phyloP scores from a whole-genome alignment of 2,888 invertebrate genomes.

The Hololepta plana region DNA sequence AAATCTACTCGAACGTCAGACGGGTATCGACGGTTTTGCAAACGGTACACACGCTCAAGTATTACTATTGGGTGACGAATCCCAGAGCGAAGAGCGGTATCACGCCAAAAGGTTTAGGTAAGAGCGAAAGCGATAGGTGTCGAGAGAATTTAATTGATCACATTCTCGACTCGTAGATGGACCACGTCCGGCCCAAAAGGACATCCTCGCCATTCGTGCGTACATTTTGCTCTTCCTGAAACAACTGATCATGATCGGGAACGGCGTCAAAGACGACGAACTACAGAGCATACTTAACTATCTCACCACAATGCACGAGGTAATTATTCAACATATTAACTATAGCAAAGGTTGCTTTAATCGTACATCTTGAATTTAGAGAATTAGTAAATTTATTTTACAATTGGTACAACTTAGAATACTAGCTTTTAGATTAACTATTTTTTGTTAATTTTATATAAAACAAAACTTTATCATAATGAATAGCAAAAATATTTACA shows the following conservation, averaged over 20 bases:
- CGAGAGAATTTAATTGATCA: background rate
- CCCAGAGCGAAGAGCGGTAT: constrained; percentile 90
- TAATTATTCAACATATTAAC: no score
- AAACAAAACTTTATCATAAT: no score
- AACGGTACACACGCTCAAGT: constrained; percentile 96
- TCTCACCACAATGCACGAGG: constrained; percentile 93
- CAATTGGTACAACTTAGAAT: no score
- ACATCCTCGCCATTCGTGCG: constrained; percentile 84
- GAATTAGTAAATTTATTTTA: no score
- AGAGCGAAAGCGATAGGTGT: no score
- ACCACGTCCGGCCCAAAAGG: constrained; percentile 83
- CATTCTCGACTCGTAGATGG: constrained; percentile 47
- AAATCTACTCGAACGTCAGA: constrained; percentile 91
- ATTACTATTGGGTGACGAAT: constrained; percentile 98
- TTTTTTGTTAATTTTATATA: no score
- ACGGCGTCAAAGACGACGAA: constrained; percentile 96
- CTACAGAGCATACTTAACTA: constrained; percentile 96
- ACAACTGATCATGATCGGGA: constrained; percentile 90
- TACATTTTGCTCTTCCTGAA: constrained; percentile 91
- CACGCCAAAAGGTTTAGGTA: constrained; percentile 86
- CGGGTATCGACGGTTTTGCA: constrained; percentile 94
- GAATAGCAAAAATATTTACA: no score
- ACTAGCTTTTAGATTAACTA: no score
- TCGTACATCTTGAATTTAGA: no score
- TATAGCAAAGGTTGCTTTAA: no score